Base-by-base conservation (phyloP, 92 coral and sea anemone genomes). In the Siderastrea radians region DNA sequence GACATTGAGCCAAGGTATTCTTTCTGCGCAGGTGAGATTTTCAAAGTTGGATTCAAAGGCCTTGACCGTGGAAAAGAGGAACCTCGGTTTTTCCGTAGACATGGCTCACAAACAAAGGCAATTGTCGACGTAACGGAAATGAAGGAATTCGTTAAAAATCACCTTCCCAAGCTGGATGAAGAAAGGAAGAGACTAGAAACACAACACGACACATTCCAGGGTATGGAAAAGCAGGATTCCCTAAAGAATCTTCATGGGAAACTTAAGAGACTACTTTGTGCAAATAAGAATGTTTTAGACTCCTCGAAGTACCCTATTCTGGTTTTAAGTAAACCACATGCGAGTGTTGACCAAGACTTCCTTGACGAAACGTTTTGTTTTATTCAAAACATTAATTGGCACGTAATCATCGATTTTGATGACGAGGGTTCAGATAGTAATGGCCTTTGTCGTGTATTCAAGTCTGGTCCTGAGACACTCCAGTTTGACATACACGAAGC, bases 401-500 rank as follows among this genome's bases (percentile, higher is more conserved):
- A 53, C 1, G 63, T 58, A 0, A 12, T 81, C 53, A 44, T 81
- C 43, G 85, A 81, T 68, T 68, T 89, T 71, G 92, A 89, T 44
- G 78, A 83, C 50, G 13, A 83, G 7, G 92, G 89, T 17, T 89
- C 89, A 2, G 70, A 77, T 68, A 49, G 19, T 43, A 51, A 9
- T 5, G 87, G 87, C 19, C 85, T 89, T 44, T 89, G 92, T 68
- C 51, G 16, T 7, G 78, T 89, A 4, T 89, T 83, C 4, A 66
- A 78, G 44, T 16, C 46, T 14, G 62, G 65, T 52, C 67, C 55
- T 16, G 26, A 65, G 7, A 19, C 91, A 46, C 82, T 76, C 3
- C 83, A 53, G 58, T 84, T 75, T 61, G 72, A 76, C 57, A 83
- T 89, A 48, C 92, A 90, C 13, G 93, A 90, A 49, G 90, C 93